Evolutionary conservation across 2,888 invertebrate species (phyloP), one percentile per base, ranked within the genome.

Genomic region (Lithodes maja): DNA sequence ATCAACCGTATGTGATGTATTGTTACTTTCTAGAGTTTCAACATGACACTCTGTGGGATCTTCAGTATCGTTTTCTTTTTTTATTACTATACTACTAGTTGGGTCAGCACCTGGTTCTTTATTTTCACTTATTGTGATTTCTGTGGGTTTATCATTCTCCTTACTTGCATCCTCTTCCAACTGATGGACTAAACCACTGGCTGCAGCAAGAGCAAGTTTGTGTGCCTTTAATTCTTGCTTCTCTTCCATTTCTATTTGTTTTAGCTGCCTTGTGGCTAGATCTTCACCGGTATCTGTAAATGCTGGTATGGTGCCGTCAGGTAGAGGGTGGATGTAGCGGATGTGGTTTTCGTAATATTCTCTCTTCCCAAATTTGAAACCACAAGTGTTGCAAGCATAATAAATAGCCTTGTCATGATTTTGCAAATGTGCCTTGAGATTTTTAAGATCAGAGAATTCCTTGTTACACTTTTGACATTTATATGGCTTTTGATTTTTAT

Each of bases 321-420:
- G 84, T 33, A 83, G 86, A 15, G 93, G 93, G 89, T 93, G 93
- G 68, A 93, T 93, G 86, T 92, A 92, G 49, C 92, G 90, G 9
- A 93, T 92, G 90, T 93, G 93, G 55, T 93, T 93, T 79, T 93
- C 93, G 92, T 92, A 93, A 78, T 92, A 93, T 69, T 93, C 93
- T 75, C 92, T 91, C 78, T 93, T 93, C 1, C 93, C 93, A 92
- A 93, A 93, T 78, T 93, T 93, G 85, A 93, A 93, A n/a, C 92
- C 92, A 91, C 93, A 93, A 5, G 92, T 92, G 69, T 92, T 92
- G 81, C 92, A 93, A 12, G 92, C 92, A 91, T 92, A 92, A 81
- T 92, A 92, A 5, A 92, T 90, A 52, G 92, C 92, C 17, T 71
- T 71, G 17, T 71, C 93, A 84, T 93, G 93, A 88, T 93, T 92